These are phyloP conservation scores for Microctenopoma steveboyesi DNA, from an alignment of 2,797 vertebrate species.

Conservation along the genomic window DNA sequence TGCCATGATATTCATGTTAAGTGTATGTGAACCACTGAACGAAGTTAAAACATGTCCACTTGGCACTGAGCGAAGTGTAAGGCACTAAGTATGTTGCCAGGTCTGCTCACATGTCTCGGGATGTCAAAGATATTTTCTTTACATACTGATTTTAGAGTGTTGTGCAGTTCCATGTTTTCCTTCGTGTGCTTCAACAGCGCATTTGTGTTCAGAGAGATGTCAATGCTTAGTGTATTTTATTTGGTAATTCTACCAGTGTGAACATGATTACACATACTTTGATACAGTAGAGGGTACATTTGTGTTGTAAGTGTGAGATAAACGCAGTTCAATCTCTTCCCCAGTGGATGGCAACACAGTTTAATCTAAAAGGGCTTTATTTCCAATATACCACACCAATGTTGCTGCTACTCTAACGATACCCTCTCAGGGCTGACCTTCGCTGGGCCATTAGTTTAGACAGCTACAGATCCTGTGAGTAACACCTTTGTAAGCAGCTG, in stretches of 20 bases:
- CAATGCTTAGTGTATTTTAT: not conserved
- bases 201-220: too few species aligned
- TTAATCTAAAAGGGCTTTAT: slow-evolving; percentile 15
- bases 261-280: not conserved
- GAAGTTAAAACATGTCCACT: too few species aligned
- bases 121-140: too few species aligned
- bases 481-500: slow-evolving; percentile 47
- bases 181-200: too few species aligned
- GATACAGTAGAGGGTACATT: too few species aligned
- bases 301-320: not conserved
- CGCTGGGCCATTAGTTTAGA: slow-evolving; percentile 50
- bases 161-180: too few species aligned
- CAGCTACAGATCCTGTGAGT: slow-evolving; percentile 50
- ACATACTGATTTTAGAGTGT: too few species aligned
- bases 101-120: too few species aligned
- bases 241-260: not conserved
- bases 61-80: too few species aligned
- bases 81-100: too few species aligned
- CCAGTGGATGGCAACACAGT: slow-evolving; percentile 73
- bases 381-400: not conserved
- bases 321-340: not conserved
- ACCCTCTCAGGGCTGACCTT: slow-evolving; percentile 55
- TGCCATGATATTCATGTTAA: too few species aligned
- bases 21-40: too few species aligned
- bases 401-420: slow-evolving; percentile 28